Conservation (phyloP, 2,888 invertebrate genomes). For the Polyommatus iphigenia region DNA sequence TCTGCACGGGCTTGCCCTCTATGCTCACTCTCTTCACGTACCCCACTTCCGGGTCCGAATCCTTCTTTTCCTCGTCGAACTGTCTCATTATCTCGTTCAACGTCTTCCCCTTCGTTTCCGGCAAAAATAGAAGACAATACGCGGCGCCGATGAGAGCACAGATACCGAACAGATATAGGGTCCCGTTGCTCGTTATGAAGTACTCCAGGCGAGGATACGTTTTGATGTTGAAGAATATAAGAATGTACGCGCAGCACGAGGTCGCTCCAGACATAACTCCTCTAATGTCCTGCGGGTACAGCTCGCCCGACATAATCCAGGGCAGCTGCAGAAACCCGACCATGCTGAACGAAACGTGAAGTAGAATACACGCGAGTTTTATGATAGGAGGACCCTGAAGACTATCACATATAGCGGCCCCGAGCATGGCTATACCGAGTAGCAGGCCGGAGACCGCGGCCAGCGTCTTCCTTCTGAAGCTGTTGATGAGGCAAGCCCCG, state of each 20-base stretch:
- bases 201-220: conserved; percentile 83
- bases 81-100: conserved; percentile 84
- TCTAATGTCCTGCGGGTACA: conserved; percentile 84
- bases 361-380: conserved; percentile 81
- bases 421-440: conserved; percentile 83
- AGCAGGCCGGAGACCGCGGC: conserved; percentile 83
- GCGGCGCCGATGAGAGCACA: conserved; percentile 81
- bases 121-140: conserved; percentile 82
- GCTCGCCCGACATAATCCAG: conserved; percentile 87
- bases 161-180: conserved; percentile 82
- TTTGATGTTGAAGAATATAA: conserved; percentile 86
- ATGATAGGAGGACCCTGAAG: conserved; percentile 74
- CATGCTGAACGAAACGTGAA: conserved; percentile 87
- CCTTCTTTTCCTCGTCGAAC: conserved; percentile 75
- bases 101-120: conserved; percentile 85
- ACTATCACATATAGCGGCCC: conserved; percentile 81
- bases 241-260: conserved; percentile 84
- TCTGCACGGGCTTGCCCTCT: conserved; percentile 60
- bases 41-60: conserved; percentile 61
- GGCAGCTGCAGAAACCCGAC: conserved; percentile 86
- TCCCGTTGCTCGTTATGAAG: conserved; percentile 81
- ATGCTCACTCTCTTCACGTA: conserved; percentile 50
- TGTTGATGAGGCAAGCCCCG: conserved; percentile 83
- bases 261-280: conserved; percentile 86
- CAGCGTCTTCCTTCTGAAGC: conserved; percentile 81